Evolutionary conservation across 1,140 invertebrate species (phyloP), one percentile per base, ranked within the genome.

Genomic region (Apis dorsata): DNA sequence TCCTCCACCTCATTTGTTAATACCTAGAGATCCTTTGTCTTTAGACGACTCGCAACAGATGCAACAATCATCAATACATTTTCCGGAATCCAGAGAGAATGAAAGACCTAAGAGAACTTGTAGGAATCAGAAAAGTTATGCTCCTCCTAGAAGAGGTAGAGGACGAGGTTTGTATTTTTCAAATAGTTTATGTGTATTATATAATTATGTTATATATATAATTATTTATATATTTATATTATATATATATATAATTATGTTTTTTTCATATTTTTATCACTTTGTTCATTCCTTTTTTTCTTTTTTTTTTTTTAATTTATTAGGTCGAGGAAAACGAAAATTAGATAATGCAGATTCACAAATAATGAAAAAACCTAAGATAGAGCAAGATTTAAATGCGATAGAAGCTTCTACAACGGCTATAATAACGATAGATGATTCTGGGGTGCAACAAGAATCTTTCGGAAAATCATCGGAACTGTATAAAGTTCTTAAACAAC

Each of bases 281-380:
- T 69, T 77, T n/a, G 4, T 78, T 71, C 1, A 53, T 59, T 34
- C 9, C 9, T 8, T 34, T 53, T 62, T 63, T 60, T 34, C 51
- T 55, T 34, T 53, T 8, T 17, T 78, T 19, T 34, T 63, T 63
- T 63, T 8, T 85, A 21, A 10, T 63, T 59, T 9, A 75, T 63
- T 79, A 94, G 93, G 93, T 65, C 90, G 93, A n/a, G 93, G 93
- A 59, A 94, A 94, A 88, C 87, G 93, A 66, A 94, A 93, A 91
- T 72, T 90, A 21, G 93, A 94, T 17, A 62, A 53, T 9, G 59
- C 65, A 10, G 85, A 88, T 51, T 60, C 80, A 28, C 80, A 85
- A 60, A 19, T 85, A 8, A 77, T n/a, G 21, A 93, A 93, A 19
- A 92, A 89, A 44, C 19, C 82, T 34, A 83, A 90, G 78, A 89